These are phyloP conservation scores for Serinus canaria DNA, from an alignment of 2,113 vertebrate genomes.

Conservation along the genomic window DNA sequence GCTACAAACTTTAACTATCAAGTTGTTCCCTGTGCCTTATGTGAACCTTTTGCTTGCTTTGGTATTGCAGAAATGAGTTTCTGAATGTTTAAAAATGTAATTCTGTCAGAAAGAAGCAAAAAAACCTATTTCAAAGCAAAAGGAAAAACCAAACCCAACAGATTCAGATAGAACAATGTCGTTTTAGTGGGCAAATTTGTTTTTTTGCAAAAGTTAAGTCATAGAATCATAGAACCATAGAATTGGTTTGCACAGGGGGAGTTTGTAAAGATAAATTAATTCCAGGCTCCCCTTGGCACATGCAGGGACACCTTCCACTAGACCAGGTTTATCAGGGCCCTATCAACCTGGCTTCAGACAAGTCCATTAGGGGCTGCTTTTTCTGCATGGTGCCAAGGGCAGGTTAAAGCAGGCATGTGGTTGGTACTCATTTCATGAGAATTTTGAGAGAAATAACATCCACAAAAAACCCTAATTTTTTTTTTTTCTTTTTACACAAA, in stretches of 20 bases:
- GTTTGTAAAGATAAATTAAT: neutral
- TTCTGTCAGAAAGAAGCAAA: neutral
- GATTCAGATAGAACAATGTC: neutral
- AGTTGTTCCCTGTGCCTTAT: neutral
- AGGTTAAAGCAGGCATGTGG: accelerated
- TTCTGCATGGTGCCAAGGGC: accelerated
- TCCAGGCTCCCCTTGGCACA: accelerated
- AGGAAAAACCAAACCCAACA: neutral
- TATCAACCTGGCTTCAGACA: neutral
- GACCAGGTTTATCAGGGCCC: neutral
- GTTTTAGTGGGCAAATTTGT: neutral
- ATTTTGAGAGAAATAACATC: neutral
- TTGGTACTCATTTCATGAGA: neutral
- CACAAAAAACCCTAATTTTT: neutral
- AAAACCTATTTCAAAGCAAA: neutral
- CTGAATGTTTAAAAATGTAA: neutral
- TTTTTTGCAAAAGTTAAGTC: neutral
- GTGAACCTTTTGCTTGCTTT: neutral
- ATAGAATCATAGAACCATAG: neutral
- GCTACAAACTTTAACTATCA: neutral
- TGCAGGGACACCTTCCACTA: neutral
- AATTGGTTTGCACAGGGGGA: neutral
- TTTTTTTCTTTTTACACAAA: neutral
- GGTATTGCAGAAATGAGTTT: neutral
- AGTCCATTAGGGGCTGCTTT: neutral